Evolutionary conservation across 2,797 vertebrate species (phyloP), one percentile per base, ranked within the genome.

Genomic region (Antennarius maculatus): DNA sequence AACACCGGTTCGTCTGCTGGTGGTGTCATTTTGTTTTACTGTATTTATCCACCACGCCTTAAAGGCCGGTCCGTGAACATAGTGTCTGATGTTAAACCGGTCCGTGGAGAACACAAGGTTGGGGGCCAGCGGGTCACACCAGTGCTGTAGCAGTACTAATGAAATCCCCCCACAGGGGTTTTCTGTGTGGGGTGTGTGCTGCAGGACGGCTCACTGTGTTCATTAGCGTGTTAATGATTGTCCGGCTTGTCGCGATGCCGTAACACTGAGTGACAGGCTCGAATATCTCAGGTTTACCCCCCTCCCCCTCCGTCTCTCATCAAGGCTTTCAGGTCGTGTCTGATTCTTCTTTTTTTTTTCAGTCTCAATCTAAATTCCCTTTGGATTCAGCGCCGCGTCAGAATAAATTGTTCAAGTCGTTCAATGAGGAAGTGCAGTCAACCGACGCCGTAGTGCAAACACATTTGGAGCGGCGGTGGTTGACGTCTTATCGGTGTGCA

Each of bases 181-280:
- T 57, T 52, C 7, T 37, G 54, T 47, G 58, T 62, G 69, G 9
- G 53, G 39, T 29, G 17, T 37, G 66, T 56, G n/a, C 46, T 53
- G 54, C 66, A 69, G 58, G 63, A 8, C 8, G 5, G 61, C 49
- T 58, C 15, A 49, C 60, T 76, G 80, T 88, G 88, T 90, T 92
- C 89, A 90, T 90, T 86, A 89, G 83, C 71, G 57, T 76, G 86
- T 90, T 90, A 91, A 91, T 92, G 86, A 89, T 90, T 86, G 92
- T 87, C 88, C 86, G 71, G 82, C 82, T 69, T 85, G 84, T 88
- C 56, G 71, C 69, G 70, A 75, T 80, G 71, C 76, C 77, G 83
- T 81, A 80, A 87, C 82, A 79, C 80, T 86, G 82, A 88, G 56
- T 85, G 86, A 77, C 85, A 88, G 74, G 27, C 87, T 86, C 81